Percentiles rank a stretch among this genome's conserved stretches.
Evolutionary conservation across 2,797 vertebrate species (phyloP).

Genomic region (Morus bassanus): DNA sequence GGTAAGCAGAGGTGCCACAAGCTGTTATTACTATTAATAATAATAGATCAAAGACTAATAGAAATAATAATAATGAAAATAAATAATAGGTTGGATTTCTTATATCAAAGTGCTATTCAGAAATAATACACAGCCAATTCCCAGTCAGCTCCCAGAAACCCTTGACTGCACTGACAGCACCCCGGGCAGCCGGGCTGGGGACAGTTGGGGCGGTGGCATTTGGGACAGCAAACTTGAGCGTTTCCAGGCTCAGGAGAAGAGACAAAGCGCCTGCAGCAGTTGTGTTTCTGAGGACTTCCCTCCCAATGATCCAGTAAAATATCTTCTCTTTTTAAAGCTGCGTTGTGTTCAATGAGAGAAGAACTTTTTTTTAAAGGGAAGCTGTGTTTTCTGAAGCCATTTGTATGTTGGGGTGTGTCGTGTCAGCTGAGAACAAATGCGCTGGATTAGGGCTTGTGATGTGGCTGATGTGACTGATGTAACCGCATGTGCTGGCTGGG

Average conservation of each 20-base stretch:
- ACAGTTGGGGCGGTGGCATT: background rate
- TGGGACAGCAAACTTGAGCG: background rate
- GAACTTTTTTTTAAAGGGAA: background rate
- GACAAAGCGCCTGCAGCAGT: background rate
- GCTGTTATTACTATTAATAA: background rate
- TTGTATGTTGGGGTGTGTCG: background rate
- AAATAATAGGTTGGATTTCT: background rate
- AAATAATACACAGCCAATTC: background rate
- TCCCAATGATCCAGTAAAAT: background rate
- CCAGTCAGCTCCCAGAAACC: background rate
- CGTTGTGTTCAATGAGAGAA: background rate
- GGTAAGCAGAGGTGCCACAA: background rate
- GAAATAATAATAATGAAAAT: background rate
- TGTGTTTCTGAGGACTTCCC: background rate
- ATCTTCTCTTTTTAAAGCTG: background rate
- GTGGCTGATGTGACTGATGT: background rate
- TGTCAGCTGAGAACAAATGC: background rate
- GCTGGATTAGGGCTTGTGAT: background rate
- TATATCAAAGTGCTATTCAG: background rate
- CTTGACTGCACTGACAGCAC: background rate
- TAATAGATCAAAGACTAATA: background rate
- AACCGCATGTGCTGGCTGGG: background rate
- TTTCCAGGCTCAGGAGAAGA: background rate
- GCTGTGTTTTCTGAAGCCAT: background rate
- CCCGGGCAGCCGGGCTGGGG: background rate